These are phyloP conservation scores for Lasiommata megera DNA, from an alignment of 2,888 invertebrate species.

Conservation along the genomic window DNA sequence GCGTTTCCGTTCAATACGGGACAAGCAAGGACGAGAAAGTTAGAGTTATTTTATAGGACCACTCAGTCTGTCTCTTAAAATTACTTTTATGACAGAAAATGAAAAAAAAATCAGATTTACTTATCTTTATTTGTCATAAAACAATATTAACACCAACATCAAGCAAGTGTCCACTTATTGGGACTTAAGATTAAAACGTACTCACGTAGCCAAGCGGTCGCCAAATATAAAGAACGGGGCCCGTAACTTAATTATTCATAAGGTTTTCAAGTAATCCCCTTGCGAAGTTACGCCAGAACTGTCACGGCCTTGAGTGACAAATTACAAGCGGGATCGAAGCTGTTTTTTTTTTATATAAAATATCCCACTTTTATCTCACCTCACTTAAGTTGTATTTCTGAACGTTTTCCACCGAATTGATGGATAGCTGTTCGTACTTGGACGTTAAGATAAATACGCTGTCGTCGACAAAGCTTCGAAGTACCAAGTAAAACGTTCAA, in stretches of 20 bases:
- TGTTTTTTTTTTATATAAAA: slow-evolving; percentile 44
- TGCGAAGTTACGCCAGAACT: slow-evolving; percentile 55
- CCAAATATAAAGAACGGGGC: slow-evolving; percentile 57
- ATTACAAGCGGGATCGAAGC: slow-evolving; percentile 59
- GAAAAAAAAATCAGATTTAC: too few relatives aligned
- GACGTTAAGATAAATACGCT: slow-evolving; percentile 33
- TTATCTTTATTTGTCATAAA: too few relatives aligned
- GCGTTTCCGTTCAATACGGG: too few relatives aligned
- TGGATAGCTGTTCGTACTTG: slow-evolving; percentile 31
- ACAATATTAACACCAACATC: too few relatives aligned
- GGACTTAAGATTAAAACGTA: slow-evolving; percentile 51
- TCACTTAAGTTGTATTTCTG: slow-evolving; percentile 34
- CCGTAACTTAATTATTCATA: slow-evolving; percentile 76
- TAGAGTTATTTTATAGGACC: too few relatives aligned
- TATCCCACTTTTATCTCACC: slow-evolving; percentile 38
- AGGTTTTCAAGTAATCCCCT: slow-evolving; percentile 64
- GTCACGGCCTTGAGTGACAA: slow-evolving; percentile 72
- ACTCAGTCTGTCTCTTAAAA: too few relatives aligned
- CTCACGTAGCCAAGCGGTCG: slow-evolving; percentile 45
- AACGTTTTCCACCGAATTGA: slow-evolving; percentile 32
- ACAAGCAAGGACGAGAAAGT: too few relatives aligned
- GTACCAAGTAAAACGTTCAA: slow-evolving; percentile 24
- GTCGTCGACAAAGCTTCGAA: slow-evolving; percentile 26
- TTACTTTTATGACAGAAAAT: neutral
- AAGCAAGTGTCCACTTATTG: slow-evolving; percentile 40